phyloP scores from a whole-genome alignment of 2,888 invertebrate species.

The Hyposoter dolosus region DNA sequence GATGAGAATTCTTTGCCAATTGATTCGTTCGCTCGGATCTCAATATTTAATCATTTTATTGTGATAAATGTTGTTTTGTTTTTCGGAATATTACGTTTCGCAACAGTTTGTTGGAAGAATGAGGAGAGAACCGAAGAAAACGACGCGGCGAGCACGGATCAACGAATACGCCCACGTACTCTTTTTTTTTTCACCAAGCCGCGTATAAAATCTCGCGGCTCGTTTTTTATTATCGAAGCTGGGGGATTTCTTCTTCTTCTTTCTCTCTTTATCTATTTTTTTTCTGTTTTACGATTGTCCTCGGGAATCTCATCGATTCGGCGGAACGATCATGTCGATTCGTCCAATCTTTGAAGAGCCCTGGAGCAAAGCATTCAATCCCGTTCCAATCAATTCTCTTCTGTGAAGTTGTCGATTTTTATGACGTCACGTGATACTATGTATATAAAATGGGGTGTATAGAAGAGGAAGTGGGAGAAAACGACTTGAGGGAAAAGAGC shows the following conservation, averaged over 20 bases:
- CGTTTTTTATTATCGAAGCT: constrained; percentile 55
- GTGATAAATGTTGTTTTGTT: not conserved
- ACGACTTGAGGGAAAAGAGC: not conserved
- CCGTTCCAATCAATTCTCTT: constrained; percentile 20
- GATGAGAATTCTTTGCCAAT: not conserved
- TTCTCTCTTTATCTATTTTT: not conserved
- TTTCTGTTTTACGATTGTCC: constrained; percentile 21
- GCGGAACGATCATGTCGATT: constrained; percentile 39
- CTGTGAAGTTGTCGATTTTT: constrained; percentile 28
- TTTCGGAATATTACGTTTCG: not conserved
- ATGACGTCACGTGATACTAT: constrained; percentile 22
- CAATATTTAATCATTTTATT: not conserved
- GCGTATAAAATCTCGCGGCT: constrained; percentile 34
- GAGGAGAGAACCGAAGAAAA: not conserved
- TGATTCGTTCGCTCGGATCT: not conserved
- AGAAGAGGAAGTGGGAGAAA: not conserved
- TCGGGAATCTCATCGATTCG: constrained; percentile 16
- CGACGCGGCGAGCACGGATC: not conserved
- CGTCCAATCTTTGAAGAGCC: constrained; percentile 36
- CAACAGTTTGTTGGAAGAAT: not conserved
- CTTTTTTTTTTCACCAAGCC: constrained; percentile 51
- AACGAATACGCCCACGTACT: constrained; percentile 46
- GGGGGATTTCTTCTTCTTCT: constrained; percentile 6
- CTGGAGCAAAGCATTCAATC: constrained; percentile 6
- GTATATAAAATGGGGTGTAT: not conserved